Conservation (phyloP, 2,797 vertebrate species). For the Sebastes umbrosus region DNA sequence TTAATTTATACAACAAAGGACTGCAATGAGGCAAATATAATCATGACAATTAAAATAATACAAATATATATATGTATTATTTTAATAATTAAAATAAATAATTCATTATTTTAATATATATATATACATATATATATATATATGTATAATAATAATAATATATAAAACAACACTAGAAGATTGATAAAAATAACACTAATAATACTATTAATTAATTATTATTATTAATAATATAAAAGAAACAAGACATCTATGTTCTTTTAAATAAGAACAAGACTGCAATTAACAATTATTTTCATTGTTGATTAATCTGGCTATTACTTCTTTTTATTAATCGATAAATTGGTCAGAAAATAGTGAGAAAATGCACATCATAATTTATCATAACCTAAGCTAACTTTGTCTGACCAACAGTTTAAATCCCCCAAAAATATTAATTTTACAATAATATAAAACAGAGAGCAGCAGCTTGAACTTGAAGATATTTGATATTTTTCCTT, state of each 20-base stretch:
- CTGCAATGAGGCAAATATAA: neutral
- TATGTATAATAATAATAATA: neutral
- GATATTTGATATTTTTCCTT: neutral
- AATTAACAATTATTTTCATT: neutral
- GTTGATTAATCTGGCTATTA: neutral
- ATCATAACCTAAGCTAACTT: no score
- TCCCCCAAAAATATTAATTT: no score
- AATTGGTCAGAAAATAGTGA: no score
- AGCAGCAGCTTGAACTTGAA: neutral
- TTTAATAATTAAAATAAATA: no score
- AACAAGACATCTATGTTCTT: neutral
- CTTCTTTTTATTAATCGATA: neutral
- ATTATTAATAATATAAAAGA: neutral
- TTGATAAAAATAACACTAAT: neutral
- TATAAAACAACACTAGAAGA: neutral
- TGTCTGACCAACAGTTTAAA: no score
- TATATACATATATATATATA: no score
- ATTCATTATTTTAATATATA: no score
- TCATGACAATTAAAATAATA: neutral
- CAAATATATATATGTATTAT: neutral
- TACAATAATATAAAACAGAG: neutral
- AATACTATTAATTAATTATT: no score
- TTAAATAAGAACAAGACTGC: neutral
- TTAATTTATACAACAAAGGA: neutral
- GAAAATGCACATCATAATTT: no score